Evolutionary conservation across 2,888 invertebrate species (phyloP).

Genomic region (Lissonota sp.): DNA sequence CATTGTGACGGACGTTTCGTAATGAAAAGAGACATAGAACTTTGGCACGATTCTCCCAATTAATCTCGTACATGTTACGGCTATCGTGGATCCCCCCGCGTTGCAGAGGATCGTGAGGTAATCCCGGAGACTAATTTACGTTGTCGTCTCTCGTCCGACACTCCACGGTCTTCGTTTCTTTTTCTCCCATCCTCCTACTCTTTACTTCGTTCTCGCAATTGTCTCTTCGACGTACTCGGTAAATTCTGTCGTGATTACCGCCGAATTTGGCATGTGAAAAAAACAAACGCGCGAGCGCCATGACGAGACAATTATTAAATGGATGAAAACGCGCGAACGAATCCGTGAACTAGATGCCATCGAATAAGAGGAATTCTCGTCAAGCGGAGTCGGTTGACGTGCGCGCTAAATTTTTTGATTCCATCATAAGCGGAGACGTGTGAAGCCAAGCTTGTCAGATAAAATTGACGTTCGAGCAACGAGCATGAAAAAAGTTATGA

Average conservation of each 20-base stretch:
- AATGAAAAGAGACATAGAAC: neutral
- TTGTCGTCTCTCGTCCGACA: conserved; percentile 50
- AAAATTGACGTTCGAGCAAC: conserved; percentile 9
- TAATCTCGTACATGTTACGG: conserved; percentile 49
- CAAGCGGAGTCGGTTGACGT: conserved; percentile 32
- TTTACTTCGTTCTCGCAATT: conserved; percentile 44
- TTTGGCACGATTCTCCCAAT: conserved; percentile 58
- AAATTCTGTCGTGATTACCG: conserved; percentile 35
- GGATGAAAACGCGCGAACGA: conserved; percentile 16
- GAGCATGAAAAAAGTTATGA: neutral
- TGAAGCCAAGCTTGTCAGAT: neutral
- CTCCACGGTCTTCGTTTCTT: conserved; percentile 32
- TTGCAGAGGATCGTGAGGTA: conserved; percentile 48
- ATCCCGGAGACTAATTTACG: conserved; percentile 58
- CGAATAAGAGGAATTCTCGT: conserved; percentile 7
- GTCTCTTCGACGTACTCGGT: conserved; percentile 28
- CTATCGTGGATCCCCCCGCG: conserved; percentile 5
- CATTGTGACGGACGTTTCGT: conserved; percentile 2
- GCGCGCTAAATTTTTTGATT: conserved; percentile 11
- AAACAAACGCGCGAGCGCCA: conserved; percentile 4
- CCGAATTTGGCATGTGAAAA: conserved; percentile 18
- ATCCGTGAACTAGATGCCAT: neutral
- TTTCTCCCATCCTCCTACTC: conserved; percentile 12
- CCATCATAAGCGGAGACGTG: neutral
- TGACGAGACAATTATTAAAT: conserved; percentile 46